These are phyloP conservation scores for Ageneiosus marmoratus DNA, from an alignment of 2,113 vertebrate species.

Conservation along the genomic window DNA sequence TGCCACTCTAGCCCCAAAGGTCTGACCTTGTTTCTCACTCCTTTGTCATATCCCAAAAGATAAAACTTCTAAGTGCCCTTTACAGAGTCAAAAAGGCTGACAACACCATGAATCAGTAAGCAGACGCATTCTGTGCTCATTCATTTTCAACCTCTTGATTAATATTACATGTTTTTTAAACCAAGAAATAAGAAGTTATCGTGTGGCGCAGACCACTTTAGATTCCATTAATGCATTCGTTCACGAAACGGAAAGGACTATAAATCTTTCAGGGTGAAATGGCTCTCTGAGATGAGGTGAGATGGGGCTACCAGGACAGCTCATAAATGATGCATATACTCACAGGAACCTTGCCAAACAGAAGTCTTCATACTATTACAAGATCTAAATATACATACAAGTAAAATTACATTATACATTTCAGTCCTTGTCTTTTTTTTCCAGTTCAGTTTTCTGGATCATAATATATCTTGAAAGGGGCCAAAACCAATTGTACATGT, in stretches of 20 bases:
- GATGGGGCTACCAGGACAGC: constrained; percentile 47
- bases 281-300: constrained; percentile 39
- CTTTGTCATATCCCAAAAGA: neutral
- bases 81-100: constrained; percentile 26
- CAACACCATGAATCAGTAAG: constrained; percentile 62
- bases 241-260: constrained; percentile 59
- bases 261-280: constrained; percentile 66
- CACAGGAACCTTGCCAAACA: constrained; percentile 24
- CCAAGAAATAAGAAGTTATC: constrained; percentile 47
- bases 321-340: constrained; percentile 48
- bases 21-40: constrained; percentile 14
- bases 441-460: neutral
- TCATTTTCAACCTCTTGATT: constrained; percentile 65
- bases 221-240: constrained; percentile 67
- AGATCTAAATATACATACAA: constrained; percentile 7
- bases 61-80: neutral
- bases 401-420: neutral
- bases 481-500: neutral
- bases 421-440: neutral
- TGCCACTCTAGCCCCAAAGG: neutral
- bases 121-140: constrained; percentile 55
- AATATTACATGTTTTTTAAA: constrained; percentile 66
- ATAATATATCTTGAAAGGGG: neutral
- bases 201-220: constrained; percentile 49
- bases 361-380: constrained; percentile 28